Evolutionary conservation across 1,140 invertebrate species (phyloP).

Genomic region (Lepidurus apus): DNA sequence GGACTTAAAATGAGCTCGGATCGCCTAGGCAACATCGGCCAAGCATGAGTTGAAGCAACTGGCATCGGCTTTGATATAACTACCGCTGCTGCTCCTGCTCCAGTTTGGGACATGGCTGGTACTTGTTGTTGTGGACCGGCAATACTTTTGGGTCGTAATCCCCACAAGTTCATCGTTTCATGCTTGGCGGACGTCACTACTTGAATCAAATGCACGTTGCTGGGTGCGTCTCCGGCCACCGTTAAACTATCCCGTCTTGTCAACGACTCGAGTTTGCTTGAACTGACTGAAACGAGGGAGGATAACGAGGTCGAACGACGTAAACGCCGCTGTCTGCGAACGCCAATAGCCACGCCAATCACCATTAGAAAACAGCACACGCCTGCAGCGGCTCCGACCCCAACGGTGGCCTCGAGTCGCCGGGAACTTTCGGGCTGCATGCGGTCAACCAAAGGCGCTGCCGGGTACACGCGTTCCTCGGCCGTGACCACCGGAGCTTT

Average conservation of each 20-base stretch:
- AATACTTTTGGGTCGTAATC: background rate
- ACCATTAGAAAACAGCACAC: slow-evolving; percentile 30
- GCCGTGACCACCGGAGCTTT: slow-evolving; percentile 33
- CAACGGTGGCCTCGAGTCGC: slow-evolving; percentile 32
- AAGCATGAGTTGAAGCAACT: background rate
- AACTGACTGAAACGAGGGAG: background rate
- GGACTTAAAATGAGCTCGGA: background rate
- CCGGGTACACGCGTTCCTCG: slow-evolving; percentile 26
- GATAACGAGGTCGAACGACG: background rate
- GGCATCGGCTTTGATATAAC: background rate
- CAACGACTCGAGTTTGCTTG: slow-evolving; percentile 3
- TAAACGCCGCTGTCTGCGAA: slow-evolving; percentile 26
- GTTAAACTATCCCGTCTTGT: background rate
- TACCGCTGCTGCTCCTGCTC: background rate
- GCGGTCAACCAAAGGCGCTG: slow-evolving; percentile 30
- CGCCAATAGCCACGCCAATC: slow-evolving; percentile 26
- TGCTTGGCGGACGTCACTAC: background rate
- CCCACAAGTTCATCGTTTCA: background rate
- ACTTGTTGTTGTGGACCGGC: slow-evolving; percentile 1
- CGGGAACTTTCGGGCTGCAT: slow-evolving; percentile 24
- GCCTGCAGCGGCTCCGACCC: slow-evolving; percentile 31
- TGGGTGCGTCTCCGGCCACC: slow-evolving; percentile 7
- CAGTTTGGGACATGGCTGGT: background rate
- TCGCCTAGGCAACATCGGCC: background rate
- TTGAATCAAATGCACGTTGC: slow-evolving; percentile 14